Base-by-base conservation (phyloP, 2,888 invertebrate genomes). In the Nemurella pictetii region DNA sequence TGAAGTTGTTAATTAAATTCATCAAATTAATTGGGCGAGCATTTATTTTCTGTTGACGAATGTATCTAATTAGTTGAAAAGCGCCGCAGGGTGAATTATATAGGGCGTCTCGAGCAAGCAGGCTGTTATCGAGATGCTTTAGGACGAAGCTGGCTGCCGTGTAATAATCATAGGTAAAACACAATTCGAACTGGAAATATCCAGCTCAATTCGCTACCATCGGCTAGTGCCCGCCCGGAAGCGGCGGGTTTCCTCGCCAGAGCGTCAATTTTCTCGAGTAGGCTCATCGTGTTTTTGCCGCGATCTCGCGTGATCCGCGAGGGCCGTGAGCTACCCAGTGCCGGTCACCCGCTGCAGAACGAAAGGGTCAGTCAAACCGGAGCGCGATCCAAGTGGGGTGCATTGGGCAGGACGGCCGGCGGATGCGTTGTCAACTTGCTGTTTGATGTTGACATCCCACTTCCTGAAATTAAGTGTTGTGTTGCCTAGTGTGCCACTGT, bases 21-120 rank as follows among this genome's bases (percentile, higher is more conserved):
- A 82, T 55, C 82, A 55, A 82, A 82, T 82, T 82, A 82, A 82
- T 82, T 82, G 82, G 82, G 27, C 82, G 82, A 26, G 55, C 82
- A 82, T 82, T 82, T 82, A 82, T 82, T 82, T 82, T 82, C 55
- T 82, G 82, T 82, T 82, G 82, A 82, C 82, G 82, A 82, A 82
- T 82, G 82, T 82, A 82, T 82, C 82, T 82, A 82, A 82, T 82
- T 82, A 82, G 82, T 72, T 82, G 55, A 3, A 27, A 30, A 78
- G 30, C 78, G 78, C 78, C 78, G 78, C 30, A 27, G 78, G 78
- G 7, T 0, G 78, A 15, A 29, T 29, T 15, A 78, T 78, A 29
- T 78, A 78, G 78, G 78, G 30, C 78, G 78, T 30, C 78, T 78
- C 3, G 78, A 27, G 75, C 26, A 29, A 30, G 78, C n/a, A 75